These are phyloP conservation scores for Nysson spinosus DNA, from an alignment of 2,888 invertebrate species.

Conservation along the genomic window DNA sequence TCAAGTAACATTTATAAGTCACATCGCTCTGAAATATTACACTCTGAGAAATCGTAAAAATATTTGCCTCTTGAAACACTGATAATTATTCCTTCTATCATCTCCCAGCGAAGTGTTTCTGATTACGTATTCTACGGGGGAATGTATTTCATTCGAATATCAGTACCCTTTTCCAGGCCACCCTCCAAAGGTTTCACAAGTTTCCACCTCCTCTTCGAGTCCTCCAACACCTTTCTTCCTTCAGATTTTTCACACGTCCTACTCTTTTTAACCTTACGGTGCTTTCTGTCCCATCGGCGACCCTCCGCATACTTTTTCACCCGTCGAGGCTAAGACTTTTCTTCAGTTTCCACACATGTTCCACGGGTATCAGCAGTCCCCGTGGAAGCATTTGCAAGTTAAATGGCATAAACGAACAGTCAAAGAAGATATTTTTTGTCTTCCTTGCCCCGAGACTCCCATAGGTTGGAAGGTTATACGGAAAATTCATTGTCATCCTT, in stretches of 20 bases:
- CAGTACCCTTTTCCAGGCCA: constrained; percentile 23
- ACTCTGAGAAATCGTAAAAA: too few species aligned
- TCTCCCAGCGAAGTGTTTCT: not conserved
- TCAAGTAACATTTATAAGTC: too few species aligned
- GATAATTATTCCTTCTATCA: not conserved
- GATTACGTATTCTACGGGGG: constrained; percentile 12
- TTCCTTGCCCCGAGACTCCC: constrained; percentile 27
- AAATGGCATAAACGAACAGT: constrained; percentile 69
- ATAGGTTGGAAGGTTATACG: not conserved
- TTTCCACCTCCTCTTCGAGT: constrained; percentile 44
- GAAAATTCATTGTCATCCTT: constrained; percentile 11
- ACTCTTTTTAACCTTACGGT: constrained; percentile 25
- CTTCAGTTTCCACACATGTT: constrained; percentile 67
- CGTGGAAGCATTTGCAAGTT: constrained; percentile 71
- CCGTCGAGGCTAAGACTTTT: constrained; percentile 46
- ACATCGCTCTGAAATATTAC: too few species aligned
- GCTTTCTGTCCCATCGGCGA: constrained; percentile 7
- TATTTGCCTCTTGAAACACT: not conserved
- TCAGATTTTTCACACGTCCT: constrained; percentile 67
- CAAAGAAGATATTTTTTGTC: constrained; percentile 52
- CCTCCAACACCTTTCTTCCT: constrained; percentile 58
- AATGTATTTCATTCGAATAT: constrained; percentile 40
- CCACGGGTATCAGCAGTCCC: constrained; percentile 60
- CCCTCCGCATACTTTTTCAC: constrained; percentile 34
- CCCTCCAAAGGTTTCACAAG: constrained; percentile 43